These are phyloP conservation scores for Bradypodion ventrale DNA, from an alignment of 2,797 vertebrate species.

Conservation along the genomic window DNA sequence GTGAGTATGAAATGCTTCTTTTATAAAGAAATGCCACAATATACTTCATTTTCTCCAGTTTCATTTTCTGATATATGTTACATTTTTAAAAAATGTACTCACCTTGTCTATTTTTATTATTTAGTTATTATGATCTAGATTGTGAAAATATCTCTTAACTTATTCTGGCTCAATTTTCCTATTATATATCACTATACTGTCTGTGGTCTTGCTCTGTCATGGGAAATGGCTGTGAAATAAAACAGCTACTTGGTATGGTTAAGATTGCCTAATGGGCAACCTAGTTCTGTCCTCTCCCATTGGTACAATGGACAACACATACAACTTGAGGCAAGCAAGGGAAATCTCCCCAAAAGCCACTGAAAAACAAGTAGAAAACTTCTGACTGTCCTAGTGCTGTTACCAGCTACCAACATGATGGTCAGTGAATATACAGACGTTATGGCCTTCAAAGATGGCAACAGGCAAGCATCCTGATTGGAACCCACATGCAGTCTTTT, in stretches of 20 bases:
- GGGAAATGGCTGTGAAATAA: slow-evolving; percentile 1
- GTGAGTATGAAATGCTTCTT: slow-evolving; percentile 77
- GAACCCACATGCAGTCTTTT: neutral
- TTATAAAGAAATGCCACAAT: neutral
- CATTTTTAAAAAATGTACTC: neutral
- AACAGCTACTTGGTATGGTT: neutral
- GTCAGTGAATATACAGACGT: no score
- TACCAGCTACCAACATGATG: neutral
- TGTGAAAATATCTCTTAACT: neutral
- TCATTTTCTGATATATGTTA: neutral
- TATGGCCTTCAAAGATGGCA: neutral
- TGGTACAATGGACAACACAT: neutral
- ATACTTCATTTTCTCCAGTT: rapidly evolving
- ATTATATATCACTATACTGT: neutral
- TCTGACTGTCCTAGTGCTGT: neutral
- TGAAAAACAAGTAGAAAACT: neutral
- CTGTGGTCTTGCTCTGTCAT: neutral
- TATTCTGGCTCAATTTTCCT: neutral
- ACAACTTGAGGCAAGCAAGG: neutral
- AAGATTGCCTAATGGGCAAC: neutral
- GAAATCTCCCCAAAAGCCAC: neutral
- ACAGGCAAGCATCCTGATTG: neutral
- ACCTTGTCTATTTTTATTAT: neutral
- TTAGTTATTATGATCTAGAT: neutral
- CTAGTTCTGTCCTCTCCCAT: neutral